Evolutionary conservation across 2,888 invertebrate species (phyloP).

Genomic region (Xanthia togata): DNA sequence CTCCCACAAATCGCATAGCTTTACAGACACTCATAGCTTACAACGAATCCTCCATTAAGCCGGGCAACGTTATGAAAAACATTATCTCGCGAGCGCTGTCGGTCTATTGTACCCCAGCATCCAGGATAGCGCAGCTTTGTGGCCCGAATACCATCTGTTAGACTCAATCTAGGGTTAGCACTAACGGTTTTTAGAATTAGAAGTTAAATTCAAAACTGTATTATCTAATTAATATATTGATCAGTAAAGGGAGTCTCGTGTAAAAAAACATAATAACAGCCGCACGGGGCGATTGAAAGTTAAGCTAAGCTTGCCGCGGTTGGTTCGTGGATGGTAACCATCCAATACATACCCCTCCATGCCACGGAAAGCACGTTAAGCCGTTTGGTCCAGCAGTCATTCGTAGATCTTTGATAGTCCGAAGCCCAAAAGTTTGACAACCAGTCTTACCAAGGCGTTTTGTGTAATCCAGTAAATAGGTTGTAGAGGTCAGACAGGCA

Average conservation of each 20-base stretch:
- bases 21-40: conserved; percentile 39
- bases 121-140: conserved; percentile 69
- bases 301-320: too few relatives aligned
- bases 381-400: too few relatives aligned
- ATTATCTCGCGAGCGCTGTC: conserved; percentile 72
- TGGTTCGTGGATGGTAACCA: too few relatives aligned
- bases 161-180: conserved; percentile 58
- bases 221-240: not conserved
- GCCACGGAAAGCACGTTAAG: too few relatives aligned
- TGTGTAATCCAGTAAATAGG: too few relatives aligned
- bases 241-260: not conserved
- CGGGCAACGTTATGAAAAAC: conserved; percentile 77
- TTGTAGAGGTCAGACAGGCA: too few relatives aligned
- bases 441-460: too few relatives aligned
- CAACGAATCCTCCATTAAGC: conserved; percentile 62
- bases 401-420: too few relatives aligned
- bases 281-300: too few relatives aligned
- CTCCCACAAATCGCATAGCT: conserved; percentile 39
- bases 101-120: conserved; percentile 72
- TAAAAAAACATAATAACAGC: too few relatives aligned
- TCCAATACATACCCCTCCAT: too few relatives aligned
- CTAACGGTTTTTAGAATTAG: not conserved
- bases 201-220: not conserved
- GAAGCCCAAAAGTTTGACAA: too few relatives aligned
- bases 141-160: conserved; percentile 69